Evolutionary conservation across 2,113 vertebrate species (phyloP).

Genomic region (Neofelis nebulosa): DNA sequence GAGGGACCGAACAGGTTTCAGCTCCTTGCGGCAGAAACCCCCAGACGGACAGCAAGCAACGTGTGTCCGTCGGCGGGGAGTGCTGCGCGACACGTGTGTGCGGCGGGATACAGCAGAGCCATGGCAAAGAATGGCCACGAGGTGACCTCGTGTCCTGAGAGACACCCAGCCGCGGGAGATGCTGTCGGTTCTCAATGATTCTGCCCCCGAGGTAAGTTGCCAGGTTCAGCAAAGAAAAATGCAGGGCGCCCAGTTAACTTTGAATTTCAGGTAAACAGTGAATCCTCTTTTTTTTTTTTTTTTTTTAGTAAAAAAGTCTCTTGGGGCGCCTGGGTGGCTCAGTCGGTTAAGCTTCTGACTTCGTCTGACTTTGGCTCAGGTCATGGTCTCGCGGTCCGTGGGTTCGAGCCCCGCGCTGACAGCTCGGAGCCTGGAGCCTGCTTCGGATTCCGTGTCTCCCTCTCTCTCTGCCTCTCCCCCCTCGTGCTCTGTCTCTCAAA

Average conservation of each 20-base stretch:
- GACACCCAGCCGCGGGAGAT: neutral
- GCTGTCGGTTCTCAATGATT: neutral
- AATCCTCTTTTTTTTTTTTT: neutral
- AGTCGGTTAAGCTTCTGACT: too few relatives aligned
- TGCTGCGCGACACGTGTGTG: rapidly evolving
- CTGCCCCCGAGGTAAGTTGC: neutral
- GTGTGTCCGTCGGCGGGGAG: neutral
- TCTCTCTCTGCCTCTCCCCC: too few relatives aligned
- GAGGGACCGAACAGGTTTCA: rapidly evolving
- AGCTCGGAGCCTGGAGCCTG: too few relatives aligned
- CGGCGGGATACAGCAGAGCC: neutral
- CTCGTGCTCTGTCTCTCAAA: too few relatives aligned
- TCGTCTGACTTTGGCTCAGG: too few relatives aligned
- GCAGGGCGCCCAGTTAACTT: neutral
- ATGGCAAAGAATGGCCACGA: too few relatives aligned
- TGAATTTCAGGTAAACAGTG: neutral
- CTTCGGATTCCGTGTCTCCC: too few relatives aligned
- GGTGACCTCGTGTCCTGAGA: rapidly evolving
- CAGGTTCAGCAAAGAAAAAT: neutral
- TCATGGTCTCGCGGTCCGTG: too few relatives aligned
- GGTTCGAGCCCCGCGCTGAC: too few relatives aligned
- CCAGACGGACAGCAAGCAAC: rapidly evolving
- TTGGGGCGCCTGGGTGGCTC: too few relatives aligned
- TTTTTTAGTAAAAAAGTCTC: neutral
- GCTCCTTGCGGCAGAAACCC: neutral